These are phyloP conservation scores for Allolobophora icterica DNA, from an alignment of 2,888 invertebrate genomes.

Conservation along the genomic window DNA sequence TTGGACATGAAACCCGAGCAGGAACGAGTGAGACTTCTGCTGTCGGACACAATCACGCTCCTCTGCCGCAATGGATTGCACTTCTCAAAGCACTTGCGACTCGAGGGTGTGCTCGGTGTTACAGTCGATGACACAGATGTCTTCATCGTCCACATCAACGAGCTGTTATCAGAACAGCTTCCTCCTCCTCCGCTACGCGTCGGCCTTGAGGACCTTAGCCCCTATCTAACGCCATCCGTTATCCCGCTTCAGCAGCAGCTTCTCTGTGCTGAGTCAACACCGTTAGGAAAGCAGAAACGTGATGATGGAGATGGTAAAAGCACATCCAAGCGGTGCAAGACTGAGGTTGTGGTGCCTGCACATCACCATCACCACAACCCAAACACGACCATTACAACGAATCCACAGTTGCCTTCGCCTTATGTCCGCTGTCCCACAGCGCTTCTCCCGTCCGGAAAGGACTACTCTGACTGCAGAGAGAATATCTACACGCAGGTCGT, in stretches of 20 bases:
- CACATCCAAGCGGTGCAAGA: constrained; percentile 12
- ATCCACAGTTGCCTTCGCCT: background rate
- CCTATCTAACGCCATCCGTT: background rate
- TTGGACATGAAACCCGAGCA: constrained; percentile 37
- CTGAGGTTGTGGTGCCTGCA: background rate
- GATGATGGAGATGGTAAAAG: background rate
- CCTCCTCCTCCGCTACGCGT: constrained; percentile 4
- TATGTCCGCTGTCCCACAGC: background rate
- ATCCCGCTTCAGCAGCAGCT: constrained; percentile 24
- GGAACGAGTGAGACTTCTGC: constrained; percentile 33
- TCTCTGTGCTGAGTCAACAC: background rate
- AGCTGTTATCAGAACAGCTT: constrained; percentile 12
- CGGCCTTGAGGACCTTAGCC: background rate
- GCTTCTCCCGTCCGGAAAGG: background rate
- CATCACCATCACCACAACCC: constrained; percentile 22
- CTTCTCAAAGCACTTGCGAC: constrained; percentile 37
- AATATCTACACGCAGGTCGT: background rate
- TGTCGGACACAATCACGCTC: constrained; percentile 38
- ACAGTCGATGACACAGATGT: constrained; percentile 40
- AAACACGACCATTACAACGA: background rate
- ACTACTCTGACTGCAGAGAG: background rate
- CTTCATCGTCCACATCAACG: constrained; percentile 40
- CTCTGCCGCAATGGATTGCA: constrained; percentile 40
- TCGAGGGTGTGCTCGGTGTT: constrained; percentile 39
- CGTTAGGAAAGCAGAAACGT: background rate